Conservation (phyloP, 1,140 invertebrate species). For the Aphelinus atriplicis region DNA sequence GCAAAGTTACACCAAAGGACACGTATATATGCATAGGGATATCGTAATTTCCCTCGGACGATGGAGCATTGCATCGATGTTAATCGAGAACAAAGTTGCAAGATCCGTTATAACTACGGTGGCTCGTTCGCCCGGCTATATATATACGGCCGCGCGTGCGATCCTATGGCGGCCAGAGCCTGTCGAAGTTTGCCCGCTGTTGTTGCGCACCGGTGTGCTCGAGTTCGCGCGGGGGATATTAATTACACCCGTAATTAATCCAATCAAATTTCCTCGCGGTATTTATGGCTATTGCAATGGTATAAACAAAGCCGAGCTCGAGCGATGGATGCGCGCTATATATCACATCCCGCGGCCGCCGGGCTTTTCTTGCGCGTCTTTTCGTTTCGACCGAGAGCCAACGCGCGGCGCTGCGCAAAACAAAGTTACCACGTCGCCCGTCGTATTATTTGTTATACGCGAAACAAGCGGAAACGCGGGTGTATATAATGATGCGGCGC, state of each 20-base stretch:
- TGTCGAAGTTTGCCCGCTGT: constrained; percentile 9
- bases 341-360: too few relatives aligned
- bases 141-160: neutral
- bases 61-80: constrained; percentile 25
- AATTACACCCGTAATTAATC: constrained; percentile 23
- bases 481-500: too few relatives aligned
- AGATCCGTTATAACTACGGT: too few relatives aligned
- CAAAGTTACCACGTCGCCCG: too few relatives aligned
- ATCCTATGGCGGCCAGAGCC: neutral
- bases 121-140: too few relatives aligned
- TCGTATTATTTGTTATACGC: too few relatives aligned
- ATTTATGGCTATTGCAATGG: constrained; percentile 4
- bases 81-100: constrained; percentile 28
- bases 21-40: neutral
- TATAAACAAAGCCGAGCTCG: neutral
- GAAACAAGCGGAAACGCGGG: too few relatives aligned
- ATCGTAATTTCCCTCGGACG: constrained; percentile 25
- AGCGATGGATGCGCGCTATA: neutral
- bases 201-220: neutral
- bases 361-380: constrained; percentile 18
- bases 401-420: neutral
- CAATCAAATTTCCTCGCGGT: constrained; percentile 4
- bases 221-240: constrained; percentile 12
- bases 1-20: neutral
- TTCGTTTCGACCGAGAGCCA: neutral